These are phyloP conservation scores for Lucinisca nassula DNA, from an alignment of 2,888 invertebrate species.

Conservation along the genomic window DNA sequence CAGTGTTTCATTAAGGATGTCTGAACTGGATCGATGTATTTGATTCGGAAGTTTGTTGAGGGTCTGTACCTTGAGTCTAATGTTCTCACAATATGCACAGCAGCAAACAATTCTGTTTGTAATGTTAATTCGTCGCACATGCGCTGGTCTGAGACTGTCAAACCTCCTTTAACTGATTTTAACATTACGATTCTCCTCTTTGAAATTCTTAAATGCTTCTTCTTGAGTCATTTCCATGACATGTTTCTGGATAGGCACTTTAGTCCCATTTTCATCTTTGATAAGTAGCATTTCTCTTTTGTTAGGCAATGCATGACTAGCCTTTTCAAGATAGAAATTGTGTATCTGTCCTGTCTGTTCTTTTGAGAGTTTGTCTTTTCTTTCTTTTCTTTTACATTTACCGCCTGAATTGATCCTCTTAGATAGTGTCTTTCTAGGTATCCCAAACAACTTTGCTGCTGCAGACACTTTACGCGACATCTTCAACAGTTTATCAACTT, in stretches of 20 bases:
- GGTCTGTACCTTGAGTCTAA: neutral
- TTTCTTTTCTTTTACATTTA: neutral
- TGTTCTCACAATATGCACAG: constrained; percentile 34
- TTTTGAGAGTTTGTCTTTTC: neutral
- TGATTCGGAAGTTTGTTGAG: too few species aligned
- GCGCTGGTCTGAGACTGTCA: constrained; percentile 14
- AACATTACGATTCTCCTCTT: neutral
- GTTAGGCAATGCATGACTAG: neutral
- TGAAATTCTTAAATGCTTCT: constrained; percentile 32
- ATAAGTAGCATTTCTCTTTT: neutral
- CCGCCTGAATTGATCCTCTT: too few species aligned
- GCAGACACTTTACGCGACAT: too few species aligned
- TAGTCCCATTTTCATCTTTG: neutral
- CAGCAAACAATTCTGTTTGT: constrained; percentile 28
- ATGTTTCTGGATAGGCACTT: neutral
- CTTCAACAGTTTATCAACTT: too few species aligned
- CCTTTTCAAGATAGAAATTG: neutral
- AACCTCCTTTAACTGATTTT: constrained; percentile 20
- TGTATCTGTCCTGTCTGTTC: neutral
- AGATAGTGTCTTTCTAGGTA: too few species aligned
- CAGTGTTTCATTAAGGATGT: constrained; percentile 7
- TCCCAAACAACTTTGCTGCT: too few species aligned
- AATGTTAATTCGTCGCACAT: neutral
- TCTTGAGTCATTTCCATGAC: constrained; percentile 17
- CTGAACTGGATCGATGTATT: neutral